Conservation (phyloP, 2,113 vertebrate species). For the Albula glossodonta region DNA sequence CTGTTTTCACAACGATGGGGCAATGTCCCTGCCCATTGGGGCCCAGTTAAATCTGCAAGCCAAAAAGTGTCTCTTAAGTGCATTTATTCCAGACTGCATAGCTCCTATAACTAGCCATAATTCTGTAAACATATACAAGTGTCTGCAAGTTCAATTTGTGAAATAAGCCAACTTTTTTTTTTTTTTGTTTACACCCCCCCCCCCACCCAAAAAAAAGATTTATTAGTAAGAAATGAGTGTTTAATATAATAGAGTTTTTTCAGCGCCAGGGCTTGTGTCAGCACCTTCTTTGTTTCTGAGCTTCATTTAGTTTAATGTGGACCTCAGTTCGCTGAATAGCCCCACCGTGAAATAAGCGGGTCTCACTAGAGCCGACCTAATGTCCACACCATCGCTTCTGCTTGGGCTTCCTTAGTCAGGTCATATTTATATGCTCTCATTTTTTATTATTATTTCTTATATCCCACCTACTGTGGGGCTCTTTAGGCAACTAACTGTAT, state of each 20-base stretch:
- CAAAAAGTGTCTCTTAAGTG: background rate
- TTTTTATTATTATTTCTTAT: background rate
- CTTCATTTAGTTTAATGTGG: background rate
- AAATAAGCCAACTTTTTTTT: no score
- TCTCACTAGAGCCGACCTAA: background rate
- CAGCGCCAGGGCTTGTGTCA: constrained; percentile 8
- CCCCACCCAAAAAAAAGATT: background rate
- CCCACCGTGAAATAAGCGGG: background rate
- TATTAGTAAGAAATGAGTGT: background rate
- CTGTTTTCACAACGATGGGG: background rate
- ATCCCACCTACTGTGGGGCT: background rate
- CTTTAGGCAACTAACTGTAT: background rate
- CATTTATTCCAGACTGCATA: no score
- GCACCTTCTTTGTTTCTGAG: background rate
- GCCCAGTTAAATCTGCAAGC: background rate
- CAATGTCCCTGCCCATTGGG: background rate
- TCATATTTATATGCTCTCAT: background rate
- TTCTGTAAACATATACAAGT: no score
- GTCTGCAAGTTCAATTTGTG: no score
- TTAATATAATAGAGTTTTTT: background rate
- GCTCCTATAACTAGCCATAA: no score
- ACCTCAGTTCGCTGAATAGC: background rate
- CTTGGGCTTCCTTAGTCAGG: background rate
- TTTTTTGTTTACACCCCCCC: background rate
- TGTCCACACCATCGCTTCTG: background rate